These are phyloP conservation scores for Pseudochirops corinnae DNA, from an alignment of 2,797 vertebrate species.

Conservation along the genomic window DNA sequence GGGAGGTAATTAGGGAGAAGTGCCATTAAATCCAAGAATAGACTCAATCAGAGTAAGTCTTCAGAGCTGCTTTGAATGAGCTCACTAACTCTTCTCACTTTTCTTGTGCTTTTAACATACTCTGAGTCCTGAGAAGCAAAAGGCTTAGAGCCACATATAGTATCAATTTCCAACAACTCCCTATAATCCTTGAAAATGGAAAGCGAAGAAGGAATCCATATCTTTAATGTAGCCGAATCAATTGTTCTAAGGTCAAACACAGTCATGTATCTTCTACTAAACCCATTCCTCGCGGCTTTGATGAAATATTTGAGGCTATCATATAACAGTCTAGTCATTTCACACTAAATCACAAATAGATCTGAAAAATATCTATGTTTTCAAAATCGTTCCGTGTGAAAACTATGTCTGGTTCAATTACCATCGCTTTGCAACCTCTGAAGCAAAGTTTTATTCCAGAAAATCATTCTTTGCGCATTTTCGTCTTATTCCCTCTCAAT, in stretches of 20 bases:
- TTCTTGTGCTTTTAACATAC: background rate
- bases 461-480: background rate
- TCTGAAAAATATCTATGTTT: slow-evolving; percentile 8
- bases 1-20: background rate
- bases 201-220: background rate
- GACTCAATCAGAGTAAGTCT: background rate
- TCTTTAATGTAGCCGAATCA: background rate
- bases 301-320: too few relatives aligned
- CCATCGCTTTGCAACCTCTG: background rate
- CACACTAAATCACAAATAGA: background rate
- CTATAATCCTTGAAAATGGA: background rate
- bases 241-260: background rate
- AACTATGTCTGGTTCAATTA: background rate
- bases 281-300: background rate
- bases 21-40: background rate
- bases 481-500: background rate
- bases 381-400: background rate
- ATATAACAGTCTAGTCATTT: background rate
- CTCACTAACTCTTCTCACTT: background rate
- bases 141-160: background rate
- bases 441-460: background rate
- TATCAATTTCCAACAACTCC: background rate
- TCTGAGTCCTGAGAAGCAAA: too few relatives aligned
- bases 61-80: background rate
- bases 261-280: background rate